Conservation (phyloP, 2,797 vertebrate species). For the Tenualosa thibaudeaui region DNA sequence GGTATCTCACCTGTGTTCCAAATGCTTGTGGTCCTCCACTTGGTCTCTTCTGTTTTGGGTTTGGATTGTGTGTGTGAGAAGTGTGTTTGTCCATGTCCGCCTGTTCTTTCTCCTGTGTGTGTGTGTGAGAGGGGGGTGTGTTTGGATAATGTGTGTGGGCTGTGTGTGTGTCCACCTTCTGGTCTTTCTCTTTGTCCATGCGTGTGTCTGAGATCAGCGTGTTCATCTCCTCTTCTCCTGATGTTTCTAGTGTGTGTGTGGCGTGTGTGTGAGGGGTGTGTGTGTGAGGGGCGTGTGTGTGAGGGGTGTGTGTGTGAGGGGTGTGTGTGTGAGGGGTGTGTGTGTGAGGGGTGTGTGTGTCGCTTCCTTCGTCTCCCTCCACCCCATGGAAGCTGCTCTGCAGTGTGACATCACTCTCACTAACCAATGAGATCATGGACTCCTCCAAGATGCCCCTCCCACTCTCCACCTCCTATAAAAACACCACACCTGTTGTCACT, state of each 20-base stretch:
- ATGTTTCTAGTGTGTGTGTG: not conserved
- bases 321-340: conserved; percentile 44
- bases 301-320: conserved; percentile 10
- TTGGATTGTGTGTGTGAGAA: not conserved
- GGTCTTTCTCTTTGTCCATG: not conserved
- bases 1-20: no score
- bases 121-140: no score
- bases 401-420: conserved; percentile 68
- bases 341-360: conserved; percentile 25
- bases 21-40: no score
- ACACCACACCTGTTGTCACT: conserved; percentile 4
- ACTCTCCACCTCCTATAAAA: conserved; percentile 70
- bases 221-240: not conserved
- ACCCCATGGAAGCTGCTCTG: not conserved
- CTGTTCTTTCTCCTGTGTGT: no score
- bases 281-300: conserved; percentile 33
- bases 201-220: not conserved
- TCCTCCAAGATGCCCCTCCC: conserved; percentile 88
- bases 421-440: conserved; percentile 82
- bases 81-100: no score
- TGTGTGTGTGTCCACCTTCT: not conserved
- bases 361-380: not conserved
- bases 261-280: conserved; percentile 43
- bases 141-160: not conserved
- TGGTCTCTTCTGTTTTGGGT: no score